Base-by-base conservation (phyloP, 2,888 invertebrate genomes). In the Argyra leucocephala region DNA sequence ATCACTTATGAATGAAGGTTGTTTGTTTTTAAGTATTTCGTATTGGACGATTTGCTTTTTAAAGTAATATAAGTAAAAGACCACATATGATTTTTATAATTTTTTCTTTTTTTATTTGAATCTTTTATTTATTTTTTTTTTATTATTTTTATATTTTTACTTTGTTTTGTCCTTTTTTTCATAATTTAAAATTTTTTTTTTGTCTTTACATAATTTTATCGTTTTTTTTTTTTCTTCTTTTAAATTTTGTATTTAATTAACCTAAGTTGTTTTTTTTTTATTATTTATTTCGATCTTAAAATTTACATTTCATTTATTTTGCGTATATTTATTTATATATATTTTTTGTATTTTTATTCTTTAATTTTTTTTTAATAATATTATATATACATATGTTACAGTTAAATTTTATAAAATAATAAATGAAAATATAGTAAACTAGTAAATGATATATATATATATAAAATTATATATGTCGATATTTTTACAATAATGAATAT, bases 81-180 rank as follows among this genome's bases (percentile, higher is more conserved):
- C n/a, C n/a, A n/a, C n/a, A n/a, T 48, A 18, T 48, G 18, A 18
- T 48, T 48, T 48, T 48, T n/a, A 12, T 48, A 12, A 12, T 2
- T 2, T 9, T 48, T 18, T 6, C 15, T 48, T 48, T 48, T 48
- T 18, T 18, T 15, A 12, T 15, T 48, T 48, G 5, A 18, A 3
- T 48, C 18, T 48, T 48, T 18, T 5, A 18, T 48, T 48, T 31
- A 7, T 31, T 31, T 31, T 31, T 31, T 5, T 31, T 31, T 31
- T 31, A 31, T 31, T 31, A 7, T 31, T 7, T 31, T 31, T 10
- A 12, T 48, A 18, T 18, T 48, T 48, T 48, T 48, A 48, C 48
- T 48, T 48, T 48, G 48, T 48, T 48, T 48, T 48, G 48, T 48
- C 48, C 48, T 48, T 18, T 48, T 48, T 48, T n/a, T 48, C 18